Base-by-base conservation (phyloP, 2,888 invertebrate species). In the Epinotia nisella region DNA sequence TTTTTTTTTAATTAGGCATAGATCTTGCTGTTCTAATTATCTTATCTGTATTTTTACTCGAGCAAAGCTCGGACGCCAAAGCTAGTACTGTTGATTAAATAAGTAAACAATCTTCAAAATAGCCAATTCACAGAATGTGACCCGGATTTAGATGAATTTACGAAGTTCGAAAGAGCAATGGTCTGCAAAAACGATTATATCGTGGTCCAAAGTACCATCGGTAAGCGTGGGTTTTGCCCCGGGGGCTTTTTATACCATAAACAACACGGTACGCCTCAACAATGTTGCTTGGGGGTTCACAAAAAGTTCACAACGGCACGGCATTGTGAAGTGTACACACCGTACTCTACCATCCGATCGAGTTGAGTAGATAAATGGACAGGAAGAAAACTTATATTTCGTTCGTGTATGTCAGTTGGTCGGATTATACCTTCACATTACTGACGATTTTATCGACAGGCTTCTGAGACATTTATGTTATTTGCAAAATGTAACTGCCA, bases 171-270 rank as follows among this genome's bases (percentile, higher is more conserved):
- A 29, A 24, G 11, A 49, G 69, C 53, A 56, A 69, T 59, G 65
- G 45, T n/a, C n/a, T 59, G 39, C 21, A 41, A 61, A 67, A 60
- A 35, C 45, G n/a, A 67, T 71, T 61, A 55, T 19, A 60, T 67
- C 66, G 61, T 60, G 11, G 60, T 19, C 35, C 29, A 29, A 65
- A 66, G 59, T 59, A 65, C 24, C 58, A 66, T 59, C 41, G 41
- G 4, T 29, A 11, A 15, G 19, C 21, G 71, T 55, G 71, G 71
- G 66, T 71, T 71, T 67, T 49, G 15, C 59, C 65, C 59, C 65
- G 10, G 17, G 19, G 53, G 24, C 21, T 21, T 15, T 58, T 66
- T 56, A 13, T 55, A 55, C 41, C 41, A 21, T 21, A 24, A 49
- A 55, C 35, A 56, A 56, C 9, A 24, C 39, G 3, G 29, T 29